A percentile compares a stretch with the other conserved stretches of the same genome.
Conservation (phyloP, 64 coral and sea anemone species). For the Stylophora pistillata region DNA sequence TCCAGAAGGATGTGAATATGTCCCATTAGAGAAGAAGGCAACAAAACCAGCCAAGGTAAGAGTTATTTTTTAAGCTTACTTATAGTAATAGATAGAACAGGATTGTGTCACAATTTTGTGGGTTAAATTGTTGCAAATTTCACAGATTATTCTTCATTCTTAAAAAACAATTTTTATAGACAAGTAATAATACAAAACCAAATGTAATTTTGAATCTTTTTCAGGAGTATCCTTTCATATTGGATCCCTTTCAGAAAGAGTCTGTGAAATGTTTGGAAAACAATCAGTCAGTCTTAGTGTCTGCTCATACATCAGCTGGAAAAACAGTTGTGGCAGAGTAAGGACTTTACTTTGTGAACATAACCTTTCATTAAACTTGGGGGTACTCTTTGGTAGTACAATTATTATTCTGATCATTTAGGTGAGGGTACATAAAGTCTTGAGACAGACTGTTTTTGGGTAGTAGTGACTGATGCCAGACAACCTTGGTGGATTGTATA, state of each 20-base stretch:
- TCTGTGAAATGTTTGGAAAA: slow-evolving; percentile 95
- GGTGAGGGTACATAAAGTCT: too few relatives aligned
- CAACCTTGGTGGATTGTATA: too few relatives aligned
- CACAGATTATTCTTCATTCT: too few relatives aligned
- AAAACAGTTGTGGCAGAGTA: slow-evolving; percentile 99
- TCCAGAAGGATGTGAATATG: slow-evolving; percentile 85
- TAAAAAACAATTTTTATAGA: too few relatives aligned
- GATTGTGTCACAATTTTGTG: too few relatives aligned
- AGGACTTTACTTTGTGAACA: neutral
- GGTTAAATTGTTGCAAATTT: too few relatives aligned
- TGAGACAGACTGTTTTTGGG: neutral
- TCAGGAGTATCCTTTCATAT: slow-evolving; percentile 97
- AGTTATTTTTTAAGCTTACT: too few relatives aligned
- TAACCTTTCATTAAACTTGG: neutral
- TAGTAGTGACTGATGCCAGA: too few relatives aligned
- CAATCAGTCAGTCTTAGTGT: slow-evolving; percentile 92
- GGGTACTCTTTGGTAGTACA: neutral
- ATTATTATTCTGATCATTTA: too few relatives aligned
- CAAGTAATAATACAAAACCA: neutral
- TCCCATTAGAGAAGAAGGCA: slow-evolving; percentile 60
- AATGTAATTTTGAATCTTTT: neutral
- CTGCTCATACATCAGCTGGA: slow-evolving; percentile 94
- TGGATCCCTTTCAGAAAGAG: slow-evolving; percentile 99
- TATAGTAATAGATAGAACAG: too few relatives aligned
- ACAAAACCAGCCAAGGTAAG: slow-evolving; percentile 90